These are phyloP conservation scores for Trichogramma pretiosum DNA, from an alignment of 1,140 invertebrate genomes.

Conservation along the genomic window DNA sequence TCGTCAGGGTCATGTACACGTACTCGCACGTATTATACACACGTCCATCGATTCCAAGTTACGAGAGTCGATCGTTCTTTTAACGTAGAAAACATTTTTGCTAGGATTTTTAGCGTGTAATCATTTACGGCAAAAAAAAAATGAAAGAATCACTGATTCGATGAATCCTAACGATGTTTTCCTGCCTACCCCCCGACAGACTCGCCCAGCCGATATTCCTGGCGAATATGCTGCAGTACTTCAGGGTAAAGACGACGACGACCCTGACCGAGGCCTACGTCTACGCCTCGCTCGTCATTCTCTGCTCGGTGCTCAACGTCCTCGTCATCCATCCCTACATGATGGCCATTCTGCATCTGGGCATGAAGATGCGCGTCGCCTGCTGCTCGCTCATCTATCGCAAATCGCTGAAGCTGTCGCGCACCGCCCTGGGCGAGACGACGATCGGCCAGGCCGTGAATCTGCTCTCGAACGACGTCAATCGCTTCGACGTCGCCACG, in stretches of 20 bases:
- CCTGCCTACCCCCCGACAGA: conserved; percentile 50
- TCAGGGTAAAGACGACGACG: conserved; percentile 39
- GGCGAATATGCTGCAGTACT: conserved; percentile 59
- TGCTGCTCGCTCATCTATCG: conserved; percentile 75
- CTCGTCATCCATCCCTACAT: conserved; percentile 73
- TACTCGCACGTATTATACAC: no score
- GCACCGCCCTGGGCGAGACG: conserved; percentile 65
- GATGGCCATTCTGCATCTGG: conserved; percentile 61
- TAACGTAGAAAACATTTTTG: no score
- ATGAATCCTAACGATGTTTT: no score
- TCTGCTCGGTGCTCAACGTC: conserved; percentile 53
- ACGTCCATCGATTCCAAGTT: no score
- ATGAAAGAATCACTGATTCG: no score
- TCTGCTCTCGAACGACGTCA: conserved; percentile 76
- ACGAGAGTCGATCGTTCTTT: no score
- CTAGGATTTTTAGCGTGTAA: no score
- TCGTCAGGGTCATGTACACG: no score
- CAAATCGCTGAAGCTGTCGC: conserved; percentile 58
- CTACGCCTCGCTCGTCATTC: conserved; percentile 60
- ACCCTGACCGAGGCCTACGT: conserved; percentile 52
- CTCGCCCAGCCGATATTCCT: conserved; percentile 61
- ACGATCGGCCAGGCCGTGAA: conserved; percentile 81
- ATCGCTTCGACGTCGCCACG: conserved; percentile 58
- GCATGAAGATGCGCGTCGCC: conserved; percentile 67
- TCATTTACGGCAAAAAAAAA: no score